phyloP scores from a whole-genome alignment of 2,888 invertebrate genomes.

The Julus scandinavius region DNA sequence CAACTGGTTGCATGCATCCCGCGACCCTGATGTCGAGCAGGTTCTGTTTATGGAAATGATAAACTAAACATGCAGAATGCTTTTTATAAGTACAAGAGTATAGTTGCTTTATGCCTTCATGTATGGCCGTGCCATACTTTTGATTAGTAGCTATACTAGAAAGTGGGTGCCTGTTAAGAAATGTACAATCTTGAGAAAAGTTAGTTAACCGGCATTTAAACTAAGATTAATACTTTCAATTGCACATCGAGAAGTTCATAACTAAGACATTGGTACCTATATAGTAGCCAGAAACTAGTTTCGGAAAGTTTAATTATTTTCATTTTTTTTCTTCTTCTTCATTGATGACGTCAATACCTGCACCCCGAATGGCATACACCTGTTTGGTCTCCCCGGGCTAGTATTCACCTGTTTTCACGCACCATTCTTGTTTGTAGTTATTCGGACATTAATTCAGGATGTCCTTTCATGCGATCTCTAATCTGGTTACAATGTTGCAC shows the following conservation, averaged over 20 bases:
- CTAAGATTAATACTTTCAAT: not conserved
- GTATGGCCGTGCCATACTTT: not conserved
- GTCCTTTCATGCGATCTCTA: not conserved
- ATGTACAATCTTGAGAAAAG: not conserved
- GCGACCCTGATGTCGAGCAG: conserved; percentile 40
- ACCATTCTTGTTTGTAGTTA: not conserved
- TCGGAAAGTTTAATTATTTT: not conserved
- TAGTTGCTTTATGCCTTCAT: not conserved
- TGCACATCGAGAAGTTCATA: not conserved
- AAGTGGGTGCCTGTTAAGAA: no score
- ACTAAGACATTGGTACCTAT: not conserved
- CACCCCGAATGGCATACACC: not conserved
- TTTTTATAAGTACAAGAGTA: not conserved
- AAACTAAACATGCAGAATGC: not conserved
- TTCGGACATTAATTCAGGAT: not conserved
- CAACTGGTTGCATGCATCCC: conserved; percentile 41
- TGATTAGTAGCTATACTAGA: not conserved
- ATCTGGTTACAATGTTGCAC: not conserved
- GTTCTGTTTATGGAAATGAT: conserved; percentile 37
- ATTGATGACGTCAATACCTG: conserved; percentile 7
- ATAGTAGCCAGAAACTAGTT: not conserved
- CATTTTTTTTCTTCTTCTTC: not conserved
- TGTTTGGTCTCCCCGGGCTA: not conserved
- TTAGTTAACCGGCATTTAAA: not conserved
- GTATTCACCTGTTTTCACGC: no score